These are phyloP conservation scores for Conus ventricosus DNA, from an alignment of 1,140 invertebrate genomes.

Conservation along the genomic window DNA sequence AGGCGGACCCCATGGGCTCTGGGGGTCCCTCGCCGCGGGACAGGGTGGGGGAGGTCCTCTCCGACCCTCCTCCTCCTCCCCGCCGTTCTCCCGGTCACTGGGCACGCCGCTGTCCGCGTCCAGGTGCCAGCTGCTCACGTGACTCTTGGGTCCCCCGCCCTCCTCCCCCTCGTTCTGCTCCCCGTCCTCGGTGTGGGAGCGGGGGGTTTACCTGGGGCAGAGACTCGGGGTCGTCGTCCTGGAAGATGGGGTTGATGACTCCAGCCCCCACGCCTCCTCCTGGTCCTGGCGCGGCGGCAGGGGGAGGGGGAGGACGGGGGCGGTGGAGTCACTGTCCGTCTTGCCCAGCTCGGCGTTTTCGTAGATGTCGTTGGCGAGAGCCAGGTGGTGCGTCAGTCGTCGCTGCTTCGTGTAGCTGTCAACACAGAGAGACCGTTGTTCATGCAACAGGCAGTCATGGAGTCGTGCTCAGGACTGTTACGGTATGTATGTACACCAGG, in stretches of 20 bases:
- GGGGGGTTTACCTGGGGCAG: not conserved
- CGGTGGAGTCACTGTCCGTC: not conserved
- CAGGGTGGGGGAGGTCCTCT: not conserved
- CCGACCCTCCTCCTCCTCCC: not conserved
- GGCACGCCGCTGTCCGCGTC: slow-evolving; percentile 35
- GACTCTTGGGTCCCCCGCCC: not conserved
- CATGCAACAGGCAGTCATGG: no score
- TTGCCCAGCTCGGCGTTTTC: not conserved
- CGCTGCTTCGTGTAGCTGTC: not conserved
- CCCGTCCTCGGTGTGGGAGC: not conserved
- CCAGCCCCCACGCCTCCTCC: not conserved
- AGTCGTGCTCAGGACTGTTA: no score
- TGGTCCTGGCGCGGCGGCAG: not conserved
- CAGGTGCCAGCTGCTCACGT: not conserved
- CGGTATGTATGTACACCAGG: no score
- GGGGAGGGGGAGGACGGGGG: not conserved
- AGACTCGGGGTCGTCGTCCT: not conserved
- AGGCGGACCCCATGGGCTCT: not conserved
- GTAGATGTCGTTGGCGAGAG: not conserved
- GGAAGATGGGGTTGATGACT: not conserved
- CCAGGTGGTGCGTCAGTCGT: not conserved
- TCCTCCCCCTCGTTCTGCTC: not conserved
- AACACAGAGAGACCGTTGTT: not conserved
- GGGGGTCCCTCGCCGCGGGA: not conserved
- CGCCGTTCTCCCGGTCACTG: slow-evolving; percentile 30